A percentile compares a stretch with the other conserved stretches of the same genome.
These are phyloP conservation scores for Tetranychus truncatus DNA, from an alignment of 2,888 invertebrate species.

Conservation along the genomic window DNA sequence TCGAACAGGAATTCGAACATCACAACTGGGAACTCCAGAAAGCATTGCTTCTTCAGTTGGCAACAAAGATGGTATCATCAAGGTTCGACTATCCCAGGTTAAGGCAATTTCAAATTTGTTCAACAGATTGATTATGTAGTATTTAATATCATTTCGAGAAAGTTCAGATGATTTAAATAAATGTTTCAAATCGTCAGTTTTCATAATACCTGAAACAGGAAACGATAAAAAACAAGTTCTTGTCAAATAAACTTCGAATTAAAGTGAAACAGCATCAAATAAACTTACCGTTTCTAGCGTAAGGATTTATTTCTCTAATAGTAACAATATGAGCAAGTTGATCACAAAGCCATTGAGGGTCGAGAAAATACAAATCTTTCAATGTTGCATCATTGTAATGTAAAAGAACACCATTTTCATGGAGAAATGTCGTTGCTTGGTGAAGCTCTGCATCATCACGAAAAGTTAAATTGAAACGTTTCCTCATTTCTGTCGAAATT, in stretches of 20 bases:
- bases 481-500: constrained; percentile 43
- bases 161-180: constrained; percentile 73
- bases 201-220: constrained; percentile 54
- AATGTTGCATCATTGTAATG: constrained; percentile 86
- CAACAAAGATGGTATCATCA: constrained; percentile 71
- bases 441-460: constrained; percentile 47
- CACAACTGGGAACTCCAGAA: constrained; percentile 29
- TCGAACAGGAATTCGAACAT: constrained; percentile 30
- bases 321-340: constrained; percentile 91
- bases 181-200: constrained; percentile 70
- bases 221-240: too few relatives aligned
- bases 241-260: background rate
- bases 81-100: constrained; percentile 76
- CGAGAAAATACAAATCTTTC: constrained; percentile 82
- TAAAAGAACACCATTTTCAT: constrained; percentile 86
- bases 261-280: background rate
- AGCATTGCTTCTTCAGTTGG: constrained; percentile 39
- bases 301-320: constrained; percentile 88
- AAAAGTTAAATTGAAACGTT: constrained; percentile 50
- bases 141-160: constrained; percentile 47
- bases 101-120: constrained; percentile 94
- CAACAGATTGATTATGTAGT: constrained; percentile 70
- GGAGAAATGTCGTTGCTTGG: constrained; percentile 87
- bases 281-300: constrained; percentile 54
- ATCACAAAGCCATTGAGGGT: constrained; percentile 97